phyloP scores from a whole-genome alignment of 1,140 invertebrate species.

The Heliothis subflexa region DNA sequence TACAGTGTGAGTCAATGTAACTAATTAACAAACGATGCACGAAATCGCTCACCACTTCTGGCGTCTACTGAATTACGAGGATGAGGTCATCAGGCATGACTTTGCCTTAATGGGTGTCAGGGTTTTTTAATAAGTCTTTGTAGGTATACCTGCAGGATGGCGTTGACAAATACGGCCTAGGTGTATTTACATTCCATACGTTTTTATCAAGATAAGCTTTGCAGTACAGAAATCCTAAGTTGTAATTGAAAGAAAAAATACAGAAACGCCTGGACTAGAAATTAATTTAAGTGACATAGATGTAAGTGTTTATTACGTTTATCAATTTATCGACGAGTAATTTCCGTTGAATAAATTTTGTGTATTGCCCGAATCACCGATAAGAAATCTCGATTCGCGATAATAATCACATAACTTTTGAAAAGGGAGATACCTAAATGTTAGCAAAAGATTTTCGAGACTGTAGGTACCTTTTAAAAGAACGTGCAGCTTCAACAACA shows the following conservation, averaged over 20 bases:
- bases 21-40: slow-evolving; percentile 43
- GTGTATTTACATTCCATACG: neutral
- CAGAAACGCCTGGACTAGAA: too few species aligned
- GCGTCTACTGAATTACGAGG: slow-evolving; percentile 54
- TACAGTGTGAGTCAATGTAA: neutral
- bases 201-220: neutral
- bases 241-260: too few species aligned
- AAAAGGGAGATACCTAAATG: neutral
- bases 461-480: neutral
- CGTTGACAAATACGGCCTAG: neutral
- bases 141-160: slow-evolving; percentile 3
- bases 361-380: neutral
- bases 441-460: neutral
- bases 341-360: neutral
- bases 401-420: neutral
- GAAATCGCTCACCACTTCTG: slow-evolving; percentile 41
- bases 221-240: neutral
- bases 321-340: neutral
- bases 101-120: slow-evolving; percentile 65
- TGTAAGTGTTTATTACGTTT: neutral
- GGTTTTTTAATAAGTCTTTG: slow-evolving; percentile 52
- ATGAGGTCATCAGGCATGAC: slow-evolving; percentile 65
- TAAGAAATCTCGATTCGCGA: neutral
- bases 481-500: too few species aligned
- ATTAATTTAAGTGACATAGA: too few species aligned